Evolutionary conservation across 2,113 vertebrate genomes (phyloP), one percentile per base, ranked within the genome.

Genomic region (Centropus bengalensis): DNA sequence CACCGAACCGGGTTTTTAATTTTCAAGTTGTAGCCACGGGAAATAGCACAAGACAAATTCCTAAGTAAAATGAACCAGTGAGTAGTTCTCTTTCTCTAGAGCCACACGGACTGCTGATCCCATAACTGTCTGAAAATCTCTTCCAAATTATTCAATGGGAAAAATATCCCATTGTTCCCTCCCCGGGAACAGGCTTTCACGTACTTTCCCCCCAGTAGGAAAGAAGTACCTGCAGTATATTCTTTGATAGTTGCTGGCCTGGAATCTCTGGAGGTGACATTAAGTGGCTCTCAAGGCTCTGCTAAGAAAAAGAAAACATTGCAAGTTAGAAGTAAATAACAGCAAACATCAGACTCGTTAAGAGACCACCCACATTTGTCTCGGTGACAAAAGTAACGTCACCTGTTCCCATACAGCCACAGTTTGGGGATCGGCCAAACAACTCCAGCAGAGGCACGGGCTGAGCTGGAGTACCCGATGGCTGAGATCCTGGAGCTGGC

Each of bases 401-500:
- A 38, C 33, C 58, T 79, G 5, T 30, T 70, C 40, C 40, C 26
- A 17, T n/a, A 62, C 17, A 86, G 66, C 14, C 49, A 42, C 1
- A 62, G 18, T 45, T 89, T 26, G 73, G 14, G 10, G 9, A 89
- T 19, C 60, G 74, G 38, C 10, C 62, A 94, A 60, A 71, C 22
- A 59, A 79, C 7, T 49, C 19, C 58, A 89, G 47, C 14, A 5
- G 82, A 85, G 38, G 11, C 22, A 52, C 45, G 12, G 28, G 33
- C 40, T 55, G 38, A 89, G 66, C 33, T 56, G 33, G 23, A 51
- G 87, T 74, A 55, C 36, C 36, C 36, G 36, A 36, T 9, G 9
- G 98, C 99, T 1, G 98, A 99, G 89, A 99, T 99, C 74, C 97
- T 99, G 95, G 98, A 99, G 97, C 89, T 99, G 96, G 98, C 98